Conservation (phyloP, 2,113 vertebrate species). For the Diglossa brunneiventris region DNA sequence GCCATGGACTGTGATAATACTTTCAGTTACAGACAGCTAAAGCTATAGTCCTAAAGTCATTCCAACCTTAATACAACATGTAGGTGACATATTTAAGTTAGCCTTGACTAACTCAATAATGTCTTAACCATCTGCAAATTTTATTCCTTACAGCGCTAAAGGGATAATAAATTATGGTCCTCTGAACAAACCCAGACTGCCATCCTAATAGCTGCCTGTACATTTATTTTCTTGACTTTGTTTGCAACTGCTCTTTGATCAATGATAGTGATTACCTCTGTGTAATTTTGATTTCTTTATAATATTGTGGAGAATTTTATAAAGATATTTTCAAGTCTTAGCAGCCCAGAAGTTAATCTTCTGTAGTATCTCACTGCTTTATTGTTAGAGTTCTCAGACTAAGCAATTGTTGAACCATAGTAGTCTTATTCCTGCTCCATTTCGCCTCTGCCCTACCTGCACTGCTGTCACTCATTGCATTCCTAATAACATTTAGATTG, state of each 20-base stretch:
- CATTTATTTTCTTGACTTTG: background rate
- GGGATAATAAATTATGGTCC: background rate
- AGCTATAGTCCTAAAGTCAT: background rate
- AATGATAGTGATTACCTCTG: background rate
- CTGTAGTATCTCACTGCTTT: background rate
- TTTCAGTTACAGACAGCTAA: background rate
- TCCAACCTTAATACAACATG: background rate
- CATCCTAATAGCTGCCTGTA: background rate
- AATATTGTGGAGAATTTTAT: background rate
- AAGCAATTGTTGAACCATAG: background rate
- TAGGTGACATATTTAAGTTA: background rate
- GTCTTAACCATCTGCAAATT: background rate
- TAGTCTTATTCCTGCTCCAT: background rate
- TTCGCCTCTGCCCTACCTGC: background rate
- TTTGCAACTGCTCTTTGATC: background rate
- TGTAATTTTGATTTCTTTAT: background rate
- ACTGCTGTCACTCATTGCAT: background rate
- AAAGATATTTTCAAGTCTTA: background rate
- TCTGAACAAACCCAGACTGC: background rate
- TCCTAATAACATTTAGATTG: background rate
- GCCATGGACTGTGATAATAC: background rate
- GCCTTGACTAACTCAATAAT: background rate
- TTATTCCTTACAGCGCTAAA: background rate
- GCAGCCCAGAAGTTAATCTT: background rate
- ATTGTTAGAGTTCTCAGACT: background rate